phyloP scores from a whole-genome alignment of 1,140 invertebrate genomes.

The Conopomorpha cramerella region DNA sequence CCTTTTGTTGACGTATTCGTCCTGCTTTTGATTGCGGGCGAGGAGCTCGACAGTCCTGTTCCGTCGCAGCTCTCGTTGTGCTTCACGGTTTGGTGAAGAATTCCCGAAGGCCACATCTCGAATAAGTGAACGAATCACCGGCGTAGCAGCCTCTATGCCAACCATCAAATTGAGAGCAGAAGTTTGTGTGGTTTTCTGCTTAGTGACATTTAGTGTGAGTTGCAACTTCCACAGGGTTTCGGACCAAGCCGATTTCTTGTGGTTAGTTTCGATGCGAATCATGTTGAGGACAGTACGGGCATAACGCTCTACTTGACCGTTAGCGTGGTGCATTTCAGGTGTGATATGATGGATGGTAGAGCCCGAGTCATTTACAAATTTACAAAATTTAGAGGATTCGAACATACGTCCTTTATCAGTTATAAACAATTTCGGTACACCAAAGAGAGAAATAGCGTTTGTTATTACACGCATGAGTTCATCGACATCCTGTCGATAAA shows the following conservation, averaged over 20 bases:
- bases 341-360: constrained; percentile 2
- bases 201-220: background rate
- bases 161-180: background rate
- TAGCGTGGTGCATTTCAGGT: constrained; percentile 8
- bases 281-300: constrained; percentile 10
- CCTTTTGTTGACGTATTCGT: background rate
- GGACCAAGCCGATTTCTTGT: background rate
- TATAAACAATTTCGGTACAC: background rate
- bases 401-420: constrained; percentile 1
- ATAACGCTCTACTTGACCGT: constrained; percentile 14
- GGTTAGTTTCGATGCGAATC: constrained; percentile 4
- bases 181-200: background rate
- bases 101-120: background rate
- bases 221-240: background rate
- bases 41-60: background rate
- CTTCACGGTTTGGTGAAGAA: background rate
- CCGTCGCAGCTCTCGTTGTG: background rate
- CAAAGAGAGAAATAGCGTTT: background rate
- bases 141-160: background rate
- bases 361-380: background rate
- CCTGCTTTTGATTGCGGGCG: background rate
- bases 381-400: background rate
- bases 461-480: background rate
- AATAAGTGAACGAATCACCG: background rate
- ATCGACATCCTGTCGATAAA: background rate